Conservation (phyloP, 2,797 vertebrate genomes). For the Crenuchus spilurus region DNA sequence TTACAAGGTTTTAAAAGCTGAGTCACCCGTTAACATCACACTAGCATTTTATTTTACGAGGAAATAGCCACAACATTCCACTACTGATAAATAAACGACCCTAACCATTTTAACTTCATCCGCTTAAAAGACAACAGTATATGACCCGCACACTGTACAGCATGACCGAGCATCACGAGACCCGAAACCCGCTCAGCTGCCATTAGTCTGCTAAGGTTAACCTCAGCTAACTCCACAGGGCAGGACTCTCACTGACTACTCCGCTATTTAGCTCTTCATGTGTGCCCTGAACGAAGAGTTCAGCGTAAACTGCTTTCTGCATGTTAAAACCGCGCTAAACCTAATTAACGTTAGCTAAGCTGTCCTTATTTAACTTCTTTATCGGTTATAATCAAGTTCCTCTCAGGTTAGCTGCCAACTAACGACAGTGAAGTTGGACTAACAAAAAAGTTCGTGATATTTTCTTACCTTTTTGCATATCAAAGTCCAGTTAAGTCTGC, state of each 20-base stretch:
- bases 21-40: too few relatives aligned
- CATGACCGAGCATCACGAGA: slow-evolving; percentile 49
- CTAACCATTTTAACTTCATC: background rate
- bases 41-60: background rate
- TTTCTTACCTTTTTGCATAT: slow-evolving; percentile 12
- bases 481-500: background rate
- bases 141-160: background rate
- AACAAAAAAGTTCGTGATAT: background rate
- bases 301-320: too few relatives aligned
- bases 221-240: background rate
- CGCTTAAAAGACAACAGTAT: too few relatives aligned
- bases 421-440: background rate
- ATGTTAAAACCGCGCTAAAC: background rate
- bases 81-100: background rate
- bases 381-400: background rate
- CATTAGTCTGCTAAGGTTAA: background rate
- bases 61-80: background rate
- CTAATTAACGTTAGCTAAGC: background rate
- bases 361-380: too few relatives aligned
- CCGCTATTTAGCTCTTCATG: too few relatives aligned
- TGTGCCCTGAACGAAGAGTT: too few relatives aligned
- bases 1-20: background rate
- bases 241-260: background rate
- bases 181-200: background rate
- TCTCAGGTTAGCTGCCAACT: background rate